Evolutionary conservation across 1,140 invertebrate genomes (phyloP), one percentile per base, ranked within the genome.

Genomic region (Dolichoris vasculosae): DNA sequence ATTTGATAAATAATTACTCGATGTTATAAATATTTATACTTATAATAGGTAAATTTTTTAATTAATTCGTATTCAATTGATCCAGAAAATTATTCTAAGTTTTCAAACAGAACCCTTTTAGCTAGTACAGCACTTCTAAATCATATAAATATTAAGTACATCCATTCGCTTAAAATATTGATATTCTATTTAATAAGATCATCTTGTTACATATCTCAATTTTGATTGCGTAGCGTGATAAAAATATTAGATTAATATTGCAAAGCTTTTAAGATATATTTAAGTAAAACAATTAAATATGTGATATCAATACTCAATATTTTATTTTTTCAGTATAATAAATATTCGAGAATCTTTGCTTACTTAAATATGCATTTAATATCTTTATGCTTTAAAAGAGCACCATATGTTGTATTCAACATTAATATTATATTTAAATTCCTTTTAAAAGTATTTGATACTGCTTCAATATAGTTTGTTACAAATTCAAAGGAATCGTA

Each of bases 291-390:
- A 32, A 55, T 77, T 77, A 48, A 26, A 51, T 43, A 51, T 71
- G 64, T 71, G 64, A 71, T 73, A 73, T 32, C 13, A 40, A 20
- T 82, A 35, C 35, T 73, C 7, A 32, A 55, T 73, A 38, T 63
- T 35, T 79, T 40, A 40, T 35, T 59, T 38, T n/a, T 59, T 23
- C 20, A 82, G 67, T 40, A 51, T 17, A 32, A 73, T 13, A 40
- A 82, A 73, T 26, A 73, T 82, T 82, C 20, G 48, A 73, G 80
- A 73, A 82, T 82, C 46, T 30, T 71, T 81, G 59, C 26, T 69
- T 69, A 23, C 20, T 32, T 9, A 35, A 32, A 43, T 3, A 81
- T n/a, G 40, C 59, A 81, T 67, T 81, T 67, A 67, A 13, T 20
- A 40, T 48, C 30, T 26, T n/a, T 73, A 43, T 9, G 15, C 23